Percentiles rank a stretch among this genome's conserved stretches.
Conservation (phyloP, 2,888 invertebrate genomes). For the Aradus depressus region DNA sequence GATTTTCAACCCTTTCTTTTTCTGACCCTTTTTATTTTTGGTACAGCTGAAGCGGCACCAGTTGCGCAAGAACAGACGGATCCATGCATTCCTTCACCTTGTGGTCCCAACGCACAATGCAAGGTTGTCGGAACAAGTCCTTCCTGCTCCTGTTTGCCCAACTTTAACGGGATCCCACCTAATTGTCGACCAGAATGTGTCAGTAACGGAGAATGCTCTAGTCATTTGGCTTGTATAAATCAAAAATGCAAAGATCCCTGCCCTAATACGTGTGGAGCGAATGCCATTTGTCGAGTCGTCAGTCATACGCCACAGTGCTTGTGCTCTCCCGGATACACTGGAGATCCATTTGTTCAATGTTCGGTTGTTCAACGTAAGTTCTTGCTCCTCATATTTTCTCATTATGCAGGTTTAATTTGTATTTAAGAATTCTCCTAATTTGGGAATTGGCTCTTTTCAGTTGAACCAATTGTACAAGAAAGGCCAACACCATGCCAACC, state of each 20-base stretch:
- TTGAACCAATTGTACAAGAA: constrained; percentile 37
- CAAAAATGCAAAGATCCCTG: constrained; percentile 66
- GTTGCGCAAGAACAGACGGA: constrained; percentile 36
- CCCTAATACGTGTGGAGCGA: constrained; percentile 65
- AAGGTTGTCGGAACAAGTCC: constrained; percentile 38
- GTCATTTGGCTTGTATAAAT: constrained; percentile 57
- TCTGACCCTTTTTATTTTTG: background rate
- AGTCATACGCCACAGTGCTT: constrained; percentile 70
- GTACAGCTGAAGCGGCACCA: constrained; percentile 39
- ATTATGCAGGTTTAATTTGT: too few species aligned
- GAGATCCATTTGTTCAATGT: constrained; percentile 53
- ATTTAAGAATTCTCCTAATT: background rate
- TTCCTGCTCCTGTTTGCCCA: constrained; percentile 30
- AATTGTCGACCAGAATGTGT: constrained; percentile 52
- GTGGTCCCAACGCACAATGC: constrained; percentile 60
- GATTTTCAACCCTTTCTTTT: background rate
- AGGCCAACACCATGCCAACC: constrained; percentile 48
- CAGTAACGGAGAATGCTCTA: constrained; percentile 56
- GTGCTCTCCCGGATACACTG: constrained; percentile 46
- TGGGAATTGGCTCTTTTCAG: constrained; percentile 11
- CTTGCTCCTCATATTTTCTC: background rate
- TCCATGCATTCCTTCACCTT: constrained; percentile 60
- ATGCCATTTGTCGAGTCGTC: constrained; percentile 59
- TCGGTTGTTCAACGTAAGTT: constrained; percentile 26
- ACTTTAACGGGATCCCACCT: constrained; percentile 31